Evolutionary conservation across 2,888 invertebrate genomes (phyloP).

Genomic region (Tachystola acroxantha): DNA sequence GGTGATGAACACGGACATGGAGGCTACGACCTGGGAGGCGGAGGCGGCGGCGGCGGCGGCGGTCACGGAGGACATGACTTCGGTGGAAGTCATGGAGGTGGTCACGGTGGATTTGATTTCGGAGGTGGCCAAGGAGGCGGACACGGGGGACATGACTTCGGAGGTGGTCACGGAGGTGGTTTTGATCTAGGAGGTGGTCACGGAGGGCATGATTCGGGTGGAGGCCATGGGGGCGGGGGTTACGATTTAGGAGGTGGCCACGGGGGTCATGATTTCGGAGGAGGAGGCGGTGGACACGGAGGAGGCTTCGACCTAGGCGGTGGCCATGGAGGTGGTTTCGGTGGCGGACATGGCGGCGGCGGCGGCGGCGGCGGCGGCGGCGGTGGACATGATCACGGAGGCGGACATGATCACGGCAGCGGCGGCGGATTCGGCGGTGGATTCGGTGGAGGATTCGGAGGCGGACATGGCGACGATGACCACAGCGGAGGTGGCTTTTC

Average conservation of each 20-base stretch:
- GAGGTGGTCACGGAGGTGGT: slow-evolving; percentile 28
- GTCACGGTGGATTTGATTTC: slow-evolving; percentile 19
- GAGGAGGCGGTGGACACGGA: slow-evolving; percentile 16
- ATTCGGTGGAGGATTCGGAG: slow-evolving; percentile 20
- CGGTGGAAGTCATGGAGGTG: slow-evolving; percentile 15
- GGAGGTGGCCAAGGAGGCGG: slow-evolving; percentile 24
- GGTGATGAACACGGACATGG: slow-evolving; percentile 16
- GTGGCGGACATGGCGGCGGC: slow-evolving; percentile 24
- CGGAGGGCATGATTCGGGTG: slow-evolving; percentile 16
- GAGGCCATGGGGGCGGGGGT: slow-evolving; percentile 22
- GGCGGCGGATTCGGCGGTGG: slow-evolving; percentile 28
- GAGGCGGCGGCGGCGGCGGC: slow-evolving; percentile 14
- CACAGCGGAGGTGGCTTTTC: slow-evolving; percentile 20
- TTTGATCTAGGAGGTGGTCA: slow-evolving; percentile 21
- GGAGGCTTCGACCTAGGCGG: slow-evolving; percentile 16
- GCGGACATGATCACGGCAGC: slow-evolving; percentile 25
- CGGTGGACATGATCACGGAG: slow-evolving; percentile 18
- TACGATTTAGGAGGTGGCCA: slow-evolving; percentile 25
- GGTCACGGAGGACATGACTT: slow-evolving; percentile 21
- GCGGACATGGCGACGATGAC: slow-evolving; percentile 16
- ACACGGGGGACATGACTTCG: slow-evolving; percentile 22
- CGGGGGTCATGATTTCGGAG: slow-evolving; percentile 22
- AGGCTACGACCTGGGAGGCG: slow-evolving; percentile 12
- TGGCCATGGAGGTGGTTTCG: slow-evolving; percentile 21
- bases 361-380: slow-evolving; percentile 22